Conservation (phyloP, 2,113 vertebrate genomes). For the Pelecanoides urinatrix region DNA sequence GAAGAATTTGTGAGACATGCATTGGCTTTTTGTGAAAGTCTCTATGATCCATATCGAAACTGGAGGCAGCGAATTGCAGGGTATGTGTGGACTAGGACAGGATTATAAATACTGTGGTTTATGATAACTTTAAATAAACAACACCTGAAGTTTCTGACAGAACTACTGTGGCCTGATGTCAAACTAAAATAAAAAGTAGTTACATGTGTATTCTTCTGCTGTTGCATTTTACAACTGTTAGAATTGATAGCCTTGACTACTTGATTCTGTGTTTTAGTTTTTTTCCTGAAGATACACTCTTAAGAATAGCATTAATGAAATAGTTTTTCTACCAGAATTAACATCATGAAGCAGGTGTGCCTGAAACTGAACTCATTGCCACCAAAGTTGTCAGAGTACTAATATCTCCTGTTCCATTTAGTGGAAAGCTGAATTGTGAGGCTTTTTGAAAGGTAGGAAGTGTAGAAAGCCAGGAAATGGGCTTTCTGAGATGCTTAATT, state of each 20-base stretch:
- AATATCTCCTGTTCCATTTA: neutral
- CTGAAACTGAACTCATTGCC: neutral
- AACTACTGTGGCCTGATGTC: neutral
- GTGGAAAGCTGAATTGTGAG: neutral
- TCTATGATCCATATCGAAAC: slow-evolving; percentile 95
- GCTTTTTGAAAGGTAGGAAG: neutral
- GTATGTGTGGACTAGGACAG: slow-evolving; percentile 67
- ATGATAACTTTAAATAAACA: neutral
- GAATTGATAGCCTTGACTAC: neutral
- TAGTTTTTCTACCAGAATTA: neutral
- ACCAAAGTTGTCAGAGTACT: neutral
- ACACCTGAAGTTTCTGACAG: neutral
- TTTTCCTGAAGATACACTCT: neutral
- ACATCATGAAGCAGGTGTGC: accelerated
- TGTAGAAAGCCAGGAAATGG: neutral
- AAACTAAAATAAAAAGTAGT: neutral
- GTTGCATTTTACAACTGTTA: neutral
- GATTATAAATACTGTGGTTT: neutral
- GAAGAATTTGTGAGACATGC: slow-evolving; percentile 97
- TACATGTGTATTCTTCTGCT: neutral
- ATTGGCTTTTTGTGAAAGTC: slow-evolving; percentile 94
- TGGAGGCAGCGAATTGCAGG: slow-evolving; percentile 91
- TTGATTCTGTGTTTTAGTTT: neutral
- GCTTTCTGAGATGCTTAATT: neutral
- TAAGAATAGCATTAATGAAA: neutral